Evolutionary conservation across 2,113 vertebrate species (phyloP).

Genomic region (Centropus unirufus): DNA sequence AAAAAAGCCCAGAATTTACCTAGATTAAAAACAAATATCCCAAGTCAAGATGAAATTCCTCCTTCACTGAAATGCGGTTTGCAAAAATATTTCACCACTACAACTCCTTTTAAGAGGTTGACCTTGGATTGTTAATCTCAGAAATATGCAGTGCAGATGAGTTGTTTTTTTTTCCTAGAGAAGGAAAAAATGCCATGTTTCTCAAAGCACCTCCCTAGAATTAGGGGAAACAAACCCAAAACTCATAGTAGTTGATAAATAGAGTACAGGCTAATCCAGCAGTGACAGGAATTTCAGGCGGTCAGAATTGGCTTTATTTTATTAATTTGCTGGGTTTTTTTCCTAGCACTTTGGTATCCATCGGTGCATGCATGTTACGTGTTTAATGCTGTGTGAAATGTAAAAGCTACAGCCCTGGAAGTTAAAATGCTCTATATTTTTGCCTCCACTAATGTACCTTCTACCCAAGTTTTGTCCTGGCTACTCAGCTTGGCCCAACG

Average conservation of each 20-base stretch:
- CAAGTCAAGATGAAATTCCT: neutral
- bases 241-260: neutral
- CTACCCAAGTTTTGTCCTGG: neutral
- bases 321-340: neutral
- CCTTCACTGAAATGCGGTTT: slow-evolving; percentile 10
- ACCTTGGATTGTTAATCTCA: slow-evolving; percentile 26
- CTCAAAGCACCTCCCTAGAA: neutral
- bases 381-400: neutral
- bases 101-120: slow-evolving; percentile 15
- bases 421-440: neutral
- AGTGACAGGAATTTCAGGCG: neutral
- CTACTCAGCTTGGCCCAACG: neutral
- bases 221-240: neutral
- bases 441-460: neutral
- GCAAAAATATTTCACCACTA: slow-evolving; percentile 1
- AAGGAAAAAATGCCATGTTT: neutral
- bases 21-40: neutral
- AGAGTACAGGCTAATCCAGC: neutral
- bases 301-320: neutral
- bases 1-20: neutral
- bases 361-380: neutral
- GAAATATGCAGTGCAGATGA: slow-evolving; percentile 13
- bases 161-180: neutral
- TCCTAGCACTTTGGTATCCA: neutral
- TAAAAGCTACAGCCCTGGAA: neutral